Conservation (phyloP, 2,113 vertebrate genomes). For the Xenus cinereus region DNA sequence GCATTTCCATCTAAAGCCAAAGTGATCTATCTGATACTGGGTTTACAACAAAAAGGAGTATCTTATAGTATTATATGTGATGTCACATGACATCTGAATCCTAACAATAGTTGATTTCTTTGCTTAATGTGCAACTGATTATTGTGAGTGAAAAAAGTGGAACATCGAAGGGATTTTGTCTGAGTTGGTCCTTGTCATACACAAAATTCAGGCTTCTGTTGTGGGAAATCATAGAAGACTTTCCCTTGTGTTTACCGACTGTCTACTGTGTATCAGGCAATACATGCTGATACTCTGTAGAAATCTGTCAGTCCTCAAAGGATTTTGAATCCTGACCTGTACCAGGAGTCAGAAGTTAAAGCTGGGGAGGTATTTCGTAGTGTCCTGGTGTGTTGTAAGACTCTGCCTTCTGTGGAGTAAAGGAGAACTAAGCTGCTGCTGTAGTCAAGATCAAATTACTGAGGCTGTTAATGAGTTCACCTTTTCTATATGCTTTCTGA, state of each 20-base stretch:
- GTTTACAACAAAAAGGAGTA: too few species aligned
- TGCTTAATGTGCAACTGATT: background rate
- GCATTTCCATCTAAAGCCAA: background rate
- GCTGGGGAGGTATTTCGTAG: background rate
- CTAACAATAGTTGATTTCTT: background rate
- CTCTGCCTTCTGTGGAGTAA: rapidly evolving
- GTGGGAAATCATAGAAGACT: background rate
- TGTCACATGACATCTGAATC: background rate
- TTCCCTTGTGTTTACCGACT: background rate
- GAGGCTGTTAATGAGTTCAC: background rate
- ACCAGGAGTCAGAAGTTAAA: background rate
- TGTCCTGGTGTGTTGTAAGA: background rate
- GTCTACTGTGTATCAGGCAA: background rate
- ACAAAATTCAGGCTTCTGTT: background rate
- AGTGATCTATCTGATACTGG: background rate
- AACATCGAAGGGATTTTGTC: background rate
- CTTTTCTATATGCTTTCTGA: background rate
- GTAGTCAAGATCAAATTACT: background rate
- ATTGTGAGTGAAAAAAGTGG: background rate
- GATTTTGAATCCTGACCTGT: background rate
- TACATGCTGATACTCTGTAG: background rate
- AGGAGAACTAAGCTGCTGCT: background rate
- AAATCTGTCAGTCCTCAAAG: background rate
- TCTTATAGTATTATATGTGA: background rate
- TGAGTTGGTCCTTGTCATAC: background rate